Base-by-base conservation (phyloP, 2,888 invertebrate genomes). In the Dryococelus australis region DNA sequence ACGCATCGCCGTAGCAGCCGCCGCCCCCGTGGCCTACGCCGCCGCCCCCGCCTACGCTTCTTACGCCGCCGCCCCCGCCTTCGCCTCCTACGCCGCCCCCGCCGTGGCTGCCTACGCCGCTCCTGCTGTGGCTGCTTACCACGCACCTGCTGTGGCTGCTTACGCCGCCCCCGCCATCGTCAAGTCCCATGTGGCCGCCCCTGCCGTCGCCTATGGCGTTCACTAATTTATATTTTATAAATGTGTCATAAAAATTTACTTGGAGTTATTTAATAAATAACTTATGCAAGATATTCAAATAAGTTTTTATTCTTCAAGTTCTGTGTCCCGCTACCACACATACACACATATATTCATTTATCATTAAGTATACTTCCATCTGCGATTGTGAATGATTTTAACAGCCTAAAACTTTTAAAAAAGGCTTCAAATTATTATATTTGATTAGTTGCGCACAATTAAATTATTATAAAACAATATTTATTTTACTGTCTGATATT, bases 1-100 rank as follows among this genome's bases (percentile, higher is more conserved):
- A 51, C 86, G 65, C 65, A 65, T 86, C 47, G 94, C 95, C 90
- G 47, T 47, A 12, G 95, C 95, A 35, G 1, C 1, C 83, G 85
- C 84, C 65, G n/a, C 86, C 85, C 92, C 92, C 16, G 87, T 91
- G 78, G 89, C 92, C 28, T 86, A 91, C 47, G 89, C 90, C 47
- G 89, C 90, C 83, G 89, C 91, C 47, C 90, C 91, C 13, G 88
- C 88, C 26, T 87, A 88, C 92, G 90, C 93, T 94, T 91, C 43
- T 12, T 12, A 6, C 47, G 47, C 47, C 65, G 85, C 84, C 65
- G 10, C 84, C 85, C 91, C 92, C 16, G 89, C 92, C 28, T 85
- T 91, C 47, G 89, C 90, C 47, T 89, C 90, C 80, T 35, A 43
- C 51, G 80, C 43, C 87, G 80, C 86, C 87, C 43, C 86, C 87